phyloP scores from a whole-genome alignment of 2,888 invertebrate genomes.

The Pemphredon lugubris region DNA sequence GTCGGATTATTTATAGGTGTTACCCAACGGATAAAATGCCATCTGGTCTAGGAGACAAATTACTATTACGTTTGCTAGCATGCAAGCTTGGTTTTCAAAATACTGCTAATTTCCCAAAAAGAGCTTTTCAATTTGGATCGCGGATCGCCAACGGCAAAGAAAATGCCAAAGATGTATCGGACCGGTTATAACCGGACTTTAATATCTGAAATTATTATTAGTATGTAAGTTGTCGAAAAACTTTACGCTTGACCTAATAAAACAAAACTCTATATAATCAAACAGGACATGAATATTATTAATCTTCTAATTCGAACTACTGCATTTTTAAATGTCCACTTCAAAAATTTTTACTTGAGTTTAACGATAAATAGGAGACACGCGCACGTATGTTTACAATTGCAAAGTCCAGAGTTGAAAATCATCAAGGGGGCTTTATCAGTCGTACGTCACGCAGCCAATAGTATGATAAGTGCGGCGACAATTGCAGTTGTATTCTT shows the following conservation, averaged over 20 bases:
- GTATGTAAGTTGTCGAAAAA: background rate
- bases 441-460: background rate
- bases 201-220: background rate
- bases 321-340: no score
- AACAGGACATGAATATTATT: no score
- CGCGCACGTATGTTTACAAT: no score
- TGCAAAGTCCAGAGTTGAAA: no score
- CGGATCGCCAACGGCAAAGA: constrained; percentile 95
- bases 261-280: no score
- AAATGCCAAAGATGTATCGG: constrained; percentile 90
- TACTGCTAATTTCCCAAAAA: constrained; percentile 89
- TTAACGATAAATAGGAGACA: no score
- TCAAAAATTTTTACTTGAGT: no score
- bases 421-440: background rate
- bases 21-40: constrained; percentile 84
- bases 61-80: constrained; percentile 90
- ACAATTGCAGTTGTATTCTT: background rate
- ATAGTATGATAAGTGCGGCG: background rate
- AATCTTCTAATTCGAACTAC: no score
- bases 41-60: constrained; percentile 95
- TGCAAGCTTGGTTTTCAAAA: constrained; percentile 85
- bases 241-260: background rate
- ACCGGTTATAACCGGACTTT: constrained; percentile 62
- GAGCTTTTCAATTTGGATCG: constrained; percentile 98
- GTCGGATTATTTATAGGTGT: constrained; percentile 81